Base-by-base conservation (phyloP, 2,888 invertebrate genomes). In the Apamea sordens region DNA sequence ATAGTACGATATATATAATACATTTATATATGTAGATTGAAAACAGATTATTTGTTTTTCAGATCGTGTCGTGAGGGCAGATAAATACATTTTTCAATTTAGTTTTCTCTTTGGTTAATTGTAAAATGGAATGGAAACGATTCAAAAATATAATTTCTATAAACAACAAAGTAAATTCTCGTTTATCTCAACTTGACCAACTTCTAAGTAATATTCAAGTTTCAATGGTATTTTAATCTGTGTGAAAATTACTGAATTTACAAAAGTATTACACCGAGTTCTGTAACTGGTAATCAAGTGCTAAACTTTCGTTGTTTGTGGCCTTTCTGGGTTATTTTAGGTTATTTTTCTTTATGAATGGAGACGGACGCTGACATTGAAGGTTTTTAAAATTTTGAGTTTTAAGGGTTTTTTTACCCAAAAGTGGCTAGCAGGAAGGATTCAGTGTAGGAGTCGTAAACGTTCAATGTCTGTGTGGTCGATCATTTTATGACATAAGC, bases 171-270 rank as follows among this genome's bases (percentile, higher is more conserved):
- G 44, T 80, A 72, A 84, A 74, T 86, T 59, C 73, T 13, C 76
- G 82, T 77, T 72, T 79, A 71, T 77, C 64, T 69, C 32, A 53
- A 71, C 41, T 50, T 41, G 56, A 80, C 75, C 65, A 86, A 86
- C 70, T 86, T 56, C 59, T 61, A 77, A 88, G 86, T 84, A 78
- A 88, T 86, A 77, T 79, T 76, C 72, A 88, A 86, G 80, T 88
- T 88, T 83, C 78, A 80, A 84, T 79, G 83, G 84, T 70, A 79
- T 86, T 84, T 80, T 86, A 88, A 88, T 86, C 84, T 81, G 63
- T 82, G 79, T 63, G 82, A 76, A 84, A 88, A 88, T 86, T 86
- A n/a, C 24, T 88, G 83, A 86, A 88, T 88, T 88, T 86, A 76
- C 77, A 64, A 80, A 82, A 82, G 75, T 67, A 80, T 50, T n/a